Evolutionary conservation across 2,113 vertebrate genomes (phyloP), one percentile per base, ranked within the genome.

Genomic region (Globicephala melas): DNA sequence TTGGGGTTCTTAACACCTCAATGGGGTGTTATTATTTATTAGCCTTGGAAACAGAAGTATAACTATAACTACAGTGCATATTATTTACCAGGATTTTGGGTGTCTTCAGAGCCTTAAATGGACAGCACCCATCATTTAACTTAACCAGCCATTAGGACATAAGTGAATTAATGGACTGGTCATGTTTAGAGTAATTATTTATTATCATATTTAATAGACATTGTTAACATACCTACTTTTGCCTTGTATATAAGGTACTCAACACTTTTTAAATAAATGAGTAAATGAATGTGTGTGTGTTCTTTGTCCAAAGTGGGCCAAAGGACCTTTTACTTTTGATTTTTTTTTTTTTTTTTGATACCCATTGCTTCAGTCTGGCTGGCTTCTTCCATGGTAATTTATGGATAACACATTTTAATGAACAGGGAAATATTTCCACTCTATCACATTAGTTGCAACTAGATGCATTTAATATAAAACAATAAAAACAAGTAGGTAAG

Each of bases 221-320:
- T 97, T 98, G 97, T 97, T 97, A 96, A 98, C 77, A 97, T 95
- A 80, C 92, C 95, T 84, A 80, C 33, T 96, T 97, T 96, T 97
- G 94, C 94, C 94, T 98, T 97, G 98, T 98, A 98, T 96, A 98
- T 98, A 98, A 96, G 97, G 91, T 97, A 93, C 36, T 85, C 67
- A 96, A 96, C 81, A 94, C 97, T 97, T 97, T 98, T 96, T 96
- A 97, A 98, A 98, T 98, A 98, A 98, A 98, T 85, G 47, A 91
- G 63, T 98, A 97, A 98, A 97, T 97, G 65, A 96, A 92, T 88
- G 65, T 97, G 98, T 97, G 95, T 96, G 86, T 97, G 96, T 97
- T 97, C 96, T 97, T 97, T 96, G 97, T 98, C 98, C 97, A 94
- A 94, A 96, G 90, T 88, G 92, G 94, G 95, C 92, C 92, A 98